These are phyloP conservation scores for Crypturellus tataupa DNA, from an alignment of 2,797 vertebrate species.

Conservation along the genomic window DNA sequence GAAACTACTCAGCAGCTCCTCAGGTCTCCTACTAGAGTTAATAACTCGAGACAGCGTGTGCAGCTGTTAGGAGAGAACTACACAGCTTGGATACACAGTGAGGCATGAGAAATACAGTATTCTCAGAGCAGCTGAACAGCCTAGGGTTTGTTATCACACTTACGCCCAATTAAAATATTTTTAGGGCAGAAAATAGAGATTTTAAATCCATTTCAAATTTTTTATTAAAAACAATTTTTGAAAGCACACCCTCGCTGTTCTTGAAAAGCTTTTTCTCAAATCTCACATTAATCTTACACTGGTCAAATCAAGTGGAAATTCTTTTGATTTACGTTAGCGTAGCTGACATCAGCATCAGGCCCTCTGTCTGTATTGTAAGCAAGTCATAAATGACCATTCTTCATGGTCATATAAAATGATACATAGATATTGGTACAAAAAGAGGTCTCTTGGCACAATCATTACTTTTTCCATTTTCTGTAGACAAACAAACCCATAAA, in stretches of 20 bases:
- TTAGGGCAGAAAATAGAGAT: not conserved
- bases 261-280: not conserved
- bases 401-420: slow-evolving; percentile 68
- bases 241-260: not conserved
- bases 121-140: slow-evolving; percentile 4
- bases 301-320: not conserved
- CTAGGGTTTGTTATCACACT: not conserved
- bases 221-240: not conserved
- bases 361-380: slow-evolving; percentile 11
- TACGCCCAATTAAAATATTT: not conserved
- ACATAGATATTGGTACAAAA: slow-evolving; percentile 48
- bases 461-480: slow-evolving; percentile 74
- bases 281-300: not conserved
- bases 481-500: slow-evolving; percentile 72
- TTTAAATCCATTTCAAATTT: not conserved
- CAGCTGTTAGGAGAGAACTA: slow-evolving; percentile 16
- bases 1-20: slow-evolving; percentile 5
- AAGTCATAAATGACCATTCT: slow-evolving; percentile 45
- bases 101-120: slow-evolving; percentile 12
- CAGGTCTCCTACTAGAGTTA: slow-evolving; percentile 29
- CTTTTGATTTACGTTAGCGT: not conserved
- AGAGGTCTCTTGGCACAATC: slow-evolving; percentile 45
- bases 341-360: not conserved
- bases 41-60: slow-evolving; percentile 25
- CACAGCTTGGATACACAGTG: slow-evolving; percentile 10